Conservation (phyloP, 2,888 invertebrate species). For the Hirtodrosophila alboralis region DNA sequence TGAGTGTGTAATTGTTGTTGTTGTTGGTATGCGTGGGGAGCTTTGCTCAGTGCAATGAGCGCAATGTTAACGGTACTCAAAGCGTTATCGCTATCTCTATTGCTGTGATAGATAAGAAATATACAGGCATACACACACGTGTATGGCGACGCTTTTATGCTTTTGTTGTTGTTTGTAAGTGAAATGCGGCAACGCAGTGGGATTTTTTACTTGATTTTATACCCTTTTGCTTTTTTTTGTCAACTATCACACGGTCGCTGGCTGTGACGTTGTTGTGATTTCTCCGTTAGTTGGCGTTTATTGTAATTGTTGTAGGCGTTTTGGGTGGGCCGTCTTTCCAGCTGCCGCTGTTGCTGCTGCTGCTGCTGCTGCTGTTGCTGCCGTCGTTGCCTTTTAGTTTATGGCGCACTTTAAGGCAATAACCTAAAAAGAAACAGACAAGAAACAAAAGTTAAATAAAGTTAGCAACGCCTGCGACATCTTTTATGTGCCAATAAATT, state of each 20-base stretch:
- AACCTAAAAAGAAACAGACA: constrained; percentile 62
- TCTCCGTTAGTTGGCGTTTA: constrained; percentile 45
- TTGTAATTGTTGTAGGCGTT: constrained; percentile 61
- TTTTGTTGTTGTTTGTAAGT: constrained; percentile 10
- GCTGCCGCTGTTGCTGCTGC: constrained; percentile 48
- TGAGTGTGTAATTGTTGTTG: constrained; percentile 24
- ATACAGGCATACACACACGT: constrained; percentile 5
- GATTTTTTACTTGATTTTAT: constrained; percentile 19
- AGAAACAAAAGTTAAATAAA: constrained; percentile 68
- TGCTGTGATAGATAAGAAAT: constrained; percentile 45
- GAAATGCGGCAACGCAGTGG: constrained; percentile 67
- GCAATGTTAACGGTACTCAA: constrained; percentile 59
- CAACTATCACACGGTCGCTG: constrained; percentile 44
- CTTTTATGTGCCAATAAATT: constrained; percentile 77
- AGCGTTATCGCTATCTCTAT: constrained; percentile 61
- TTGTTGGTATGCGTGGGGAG: constrained; percentile 28
- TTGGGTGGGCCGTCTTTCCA: constrained; percentile 66
- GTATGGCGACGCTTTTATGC: constrained; percentile 13
- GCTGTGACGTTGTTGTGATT: constrained; percentile 58
- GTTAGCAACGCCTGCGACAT: constrained; percentile 78
- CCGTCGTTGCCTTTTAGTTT: constrained; percentile 65
- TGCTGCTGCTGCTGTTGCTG: constrained; percentile 28
- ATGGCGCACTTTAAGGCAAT: constrained; percentile 77
- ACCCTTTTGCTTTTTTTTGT: constrained; percentile 28
- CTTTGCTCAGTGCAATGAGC: constrained; percentile 62